A percentile compares a stretch with the other conserved stretches of the same genome.
Conservation (phyloP, 2,888 invertebrate genomes). For the Ectemnius lituratus region DNA sequence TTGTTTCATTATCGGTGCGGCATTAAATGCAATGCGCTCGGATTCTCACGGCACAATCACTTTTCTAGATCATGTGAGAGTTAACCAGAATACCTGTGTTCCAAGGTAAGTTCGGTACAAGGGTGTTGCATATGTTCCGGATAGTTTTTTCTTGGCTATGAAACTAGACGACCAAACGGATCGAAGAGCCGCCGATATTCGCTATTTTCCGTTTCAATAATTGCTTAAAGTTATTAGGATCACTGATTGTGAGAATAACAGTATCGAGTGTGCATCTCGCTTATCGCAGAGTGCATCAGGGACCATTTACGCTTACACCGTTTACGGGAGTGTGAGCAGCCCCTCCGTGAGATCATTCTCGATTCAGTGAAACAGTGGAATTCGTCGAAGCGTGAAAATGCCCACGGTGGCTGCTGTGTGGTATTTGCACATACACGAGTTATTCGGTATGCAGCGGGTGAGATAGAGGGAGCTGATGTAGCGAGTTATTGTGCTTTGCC, state of each 20-base stretch:
- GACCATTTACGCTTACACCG: conserved; percentile 6
- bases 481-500: conserved; percentile 62
- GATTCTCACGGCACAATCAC: too few species aligned
- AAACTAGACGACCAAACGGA: too few species aligned
- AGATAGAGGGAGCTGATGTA: conserved; percentile 55
- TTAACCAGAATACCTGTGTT: too few species aligned
- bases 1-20: too few species aligned
- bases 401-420: conserved; percentile 39
- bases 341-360: conserved; percentile 37
- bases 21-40: too few species aligned
- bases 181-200: too few species aligned
- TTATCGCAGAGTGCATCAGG: conserved; percentile 32
- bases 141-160: too few species aligned
- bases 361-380: conserved; percentile 54
- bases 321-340: conserved; percentile 33
- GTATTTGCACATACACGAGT: conserved; percentile 46
- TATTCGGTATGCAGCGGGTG: conserved; percentile 37
- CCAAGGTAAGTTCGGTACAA: too few species aligned
- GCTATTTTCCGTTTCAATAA: too few species aligned
- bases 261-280: conserved; percentile 17
- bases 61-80: too few species aligned
- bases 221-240: too few species aligned
- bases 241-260: neutral
- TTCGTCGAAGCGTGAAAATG: conserved; percentile 54
- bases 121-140: too few species aligned